These are phyloP conservation scores for Neodiprion pinetum DNA, from an alignment of 1,140 invertebrate species.

Conservation along the genomic window DNA sequence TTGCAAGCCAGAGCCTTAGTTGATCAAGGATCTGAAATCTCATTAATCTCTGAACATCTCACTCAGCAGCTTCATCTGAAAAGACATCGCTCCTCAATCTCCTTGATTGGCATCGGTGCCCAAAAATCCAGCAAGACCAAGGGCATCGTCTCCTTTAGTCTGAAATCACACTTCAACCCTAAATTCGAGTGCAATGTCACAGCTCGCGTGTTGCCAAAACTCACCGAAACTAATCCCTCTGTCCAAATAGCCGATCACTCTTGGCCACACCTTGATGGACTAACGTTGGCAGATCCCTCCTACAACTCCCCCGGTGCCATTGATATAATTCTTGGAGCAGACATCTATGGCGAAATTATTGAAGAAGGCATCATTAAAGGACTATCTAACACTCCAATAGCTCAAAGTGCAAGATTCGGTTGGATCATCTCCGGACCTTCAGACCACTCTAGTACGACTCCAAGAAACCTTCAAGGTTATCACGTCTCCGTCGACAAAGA, in stretches of 20 bases:
- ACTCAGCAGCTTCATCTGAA: conserved; percentile 26
- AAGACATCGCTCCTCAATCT: conserved; percentile 7
- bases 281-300: conserved; percentile 25
- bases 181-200: neutral
- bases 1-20: conserved; percentile 26
- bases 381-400: conserved; percentile 9
- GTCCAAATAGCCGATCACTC: neutral
- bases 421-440: conserved; percentile 19
- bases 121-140: conserved; percentile 2
- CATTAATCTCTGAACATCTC: conserved; percentile 31
- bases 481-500: neutral
- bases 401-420: conserved; percentile 18
- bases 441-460: neutral
- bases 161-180: neutral
- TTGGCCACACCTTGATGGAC: conserved; percentile 13
- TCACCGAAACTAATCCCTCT: conserved; percentile 17
- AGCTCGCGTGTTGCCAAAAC: conserved; percentile 17
- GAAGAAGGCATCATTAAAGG: conserved; percentile 13
- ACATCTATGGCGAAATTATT: conserved; percentile 23
- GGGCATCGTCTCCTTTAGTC: conserved; percentile 8
- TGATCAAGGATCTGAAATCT: conserved; percentile 34
- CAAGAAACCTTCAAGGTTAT: neutral
- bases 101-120: conserved; percentile 17
- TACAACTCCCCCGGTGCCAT: conserved; percentile 16
- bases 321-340: conserved; percentile 28